Conservation (phyloP, 2,888 invertebrate genomes). For the Silvanus unidentatus region DNA sequence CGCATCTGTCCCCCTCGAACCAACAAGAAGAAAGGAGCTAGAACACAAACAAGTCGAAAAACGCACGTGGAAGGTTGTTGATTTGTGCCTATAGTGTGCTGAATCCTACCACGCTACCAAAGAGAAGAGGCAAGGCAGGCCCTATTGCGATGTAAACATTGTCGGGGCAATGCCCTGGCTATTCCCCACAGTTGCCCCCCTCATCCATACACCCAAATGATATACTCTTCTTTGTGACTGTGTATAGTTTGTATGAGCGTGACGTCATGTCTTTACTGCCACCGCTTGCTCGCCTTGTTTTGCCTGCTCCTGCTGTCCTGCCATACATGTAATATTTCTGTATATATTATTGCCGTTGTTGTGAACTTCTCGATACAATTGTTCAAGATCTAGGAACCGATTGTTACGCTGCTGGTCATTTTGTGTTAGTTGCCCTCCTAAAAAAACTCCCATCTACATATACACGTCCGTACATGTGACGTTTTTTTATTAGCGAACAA, state of each 20-base stretch:
- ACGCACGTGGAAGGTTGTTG: slow-evolving; percentile 10
- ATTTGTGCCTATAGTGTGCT: not conserved
- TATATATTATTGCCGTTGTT: too few species aligned
- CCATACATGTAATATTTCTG: not conserved
- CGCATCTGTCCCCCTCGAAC: too few species aligned
- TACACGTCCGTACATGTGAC: too few species aligned
- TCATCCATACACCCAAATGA: slow-evolving; percentile 16
- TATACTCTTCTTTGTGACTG: slow-evolving; percentile 20
- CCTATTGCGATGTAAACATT: slow-evolving; percentile 44
- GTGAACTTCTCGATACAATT: too few species aligned
- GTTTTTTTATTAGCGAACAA: too few species aligned
- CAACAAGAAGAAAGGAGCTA: too few species aligned
- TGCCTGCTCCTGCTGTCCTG: slow-evolving; percentile 1
- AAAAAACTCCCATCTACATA: too few species aligned
- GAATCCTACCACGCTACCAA: not conserved
- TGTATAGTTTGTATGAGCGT: slow-evolving; percentile 7
- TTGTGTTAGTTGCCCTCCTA: too few species aligned
- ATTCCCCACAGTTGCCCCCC: slow-evolving; percentile 20
- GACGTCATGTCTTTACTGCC: slow-evolving; percentile 16
- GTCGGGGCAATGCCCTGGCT: slow-evolving; percentile 38
- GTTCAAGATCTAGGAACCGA: too few species aligned
- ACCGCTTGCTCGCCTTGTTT: slow-evolving; percentile 2
- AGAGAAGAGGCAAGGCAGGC: slow-evolving; percentile 22
- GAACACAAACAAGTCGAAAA: not conserved
- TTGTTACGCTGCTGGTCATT: too few species aligned